Base-by-base conservation (phyloP, 64 coral and sea anemone genomes). In the Catalaphyllia jardinei region DNA sequence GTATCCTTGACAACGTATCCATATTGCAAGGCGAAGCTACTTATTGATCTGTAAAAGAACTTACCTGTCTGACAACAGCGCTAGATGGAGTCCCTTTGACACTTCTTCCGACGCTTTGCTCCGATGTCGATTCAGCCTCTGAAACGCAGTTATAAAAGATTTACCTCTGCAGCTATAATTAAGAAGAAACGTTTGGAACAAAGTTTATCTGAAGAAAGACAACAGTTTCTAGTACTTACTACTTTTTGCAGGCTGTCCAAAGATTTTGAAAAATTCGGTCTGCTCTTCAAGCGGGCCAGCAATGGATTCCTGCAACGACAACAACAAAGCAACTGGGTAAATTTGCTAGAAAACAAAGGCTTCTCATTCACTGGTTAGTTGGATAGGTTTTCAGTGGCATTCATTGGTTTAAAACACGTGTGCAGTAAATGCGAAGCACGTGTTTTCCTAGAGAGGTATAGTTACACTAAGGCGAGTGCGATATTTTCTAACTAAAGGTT, bases 201-300 rank as follows among this genome's bases (percentile, higher is more conserved):
- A 12, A 77, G 17, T 22, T 29, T 3, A 77, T 72, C 11, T 74
- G 12, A 10, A 1, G 35, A n/a, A 86, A 50, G 31, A 64, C 16
- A 3, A 14, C 49, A 35, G 46, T 25, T 27, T 8, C 22, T 20
- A 72, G n/a, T 20, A 74, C 89, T 84, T 50, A 91, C 89, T 42
- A 75, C 67, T 91, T 28, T 57, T 75, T 19, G 54, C 8, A 0
- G 89, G 55, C 57, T 82, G 78, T n/a, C 89, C 89, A 76, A 91
- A 91, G 7, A 91, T 88, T 33, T 76, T 88, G 24, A 75, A 64
- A 72, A 88, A 88, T 88, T 88, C 86, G 10, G 86, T 38, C 16
- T 77, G 51, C 27, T 88, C 24, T 46, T 55, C 86, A 18, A 63
- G 51, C 20, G 50, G 12, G 19, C 11, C 17, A 19, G 28, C 49